phyloP scores from a whole-genome alignment of 2,113 vertebrate genomes.

The Saguinus imperator region DNA sequence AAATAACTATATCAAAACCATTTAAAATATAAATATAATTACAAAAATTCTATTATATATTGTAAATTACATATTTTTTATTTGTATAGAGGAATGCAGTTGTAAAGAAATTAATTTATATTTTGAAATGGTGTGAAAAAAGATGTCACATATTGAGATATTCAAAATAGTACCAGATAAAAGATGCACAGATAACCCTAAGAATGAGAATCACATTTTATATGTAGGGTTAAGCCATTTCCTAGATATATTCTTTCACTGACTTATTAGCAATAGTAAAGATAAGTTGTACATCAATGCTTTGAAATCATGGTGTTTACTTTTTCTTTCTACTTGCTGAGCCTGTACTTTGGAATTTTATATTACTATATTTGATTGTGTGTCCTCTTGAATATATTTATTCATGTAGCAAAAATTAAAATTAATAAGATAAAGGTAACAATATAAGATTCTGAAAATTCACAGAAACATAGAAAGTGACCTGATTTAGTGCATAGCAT shows the following conservation, averaged over 20 bases:
- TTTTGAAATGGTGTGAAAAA: neutral
- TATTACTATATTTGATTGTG: neutral
- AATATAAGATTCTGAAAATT: neutral
- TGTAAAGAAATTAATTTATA: constrained; percentile 12
- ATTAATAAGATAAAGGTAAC: neutral
- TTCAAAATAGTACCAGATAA: neutral
- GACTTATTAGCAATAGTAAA: neutral
- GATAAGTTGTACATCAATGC: neutral
- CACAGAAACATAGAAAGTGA: neutral
- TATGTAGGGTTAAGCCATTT: neutral
- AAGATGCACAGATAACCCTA: neutral
- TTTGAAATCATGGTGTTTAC: neutral
- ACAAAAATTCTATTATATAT: neutral
- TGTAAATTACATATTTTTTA: constrained; percentile 4
- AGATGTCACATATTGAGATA: neutral
- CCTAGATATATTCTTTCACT: neutral
- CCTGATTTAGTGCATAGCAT: neutral
- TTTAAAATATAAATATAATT: neutral
- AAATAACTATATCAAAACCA: neutral
- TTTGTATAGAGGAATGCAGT: neutral
- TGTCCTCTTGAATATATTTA: neutral
- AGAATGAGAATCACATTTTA: neutral
- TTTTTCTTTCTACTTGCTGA: neutral
- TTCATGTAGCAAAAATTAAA: neutral
- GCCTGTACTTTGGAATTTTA: neutral